Evolutionary conservation across 2,888 invertebrate species (phyloP), one percentile per base, ranked within the genome.

Genomic region (Agrotis puta): DNA sequence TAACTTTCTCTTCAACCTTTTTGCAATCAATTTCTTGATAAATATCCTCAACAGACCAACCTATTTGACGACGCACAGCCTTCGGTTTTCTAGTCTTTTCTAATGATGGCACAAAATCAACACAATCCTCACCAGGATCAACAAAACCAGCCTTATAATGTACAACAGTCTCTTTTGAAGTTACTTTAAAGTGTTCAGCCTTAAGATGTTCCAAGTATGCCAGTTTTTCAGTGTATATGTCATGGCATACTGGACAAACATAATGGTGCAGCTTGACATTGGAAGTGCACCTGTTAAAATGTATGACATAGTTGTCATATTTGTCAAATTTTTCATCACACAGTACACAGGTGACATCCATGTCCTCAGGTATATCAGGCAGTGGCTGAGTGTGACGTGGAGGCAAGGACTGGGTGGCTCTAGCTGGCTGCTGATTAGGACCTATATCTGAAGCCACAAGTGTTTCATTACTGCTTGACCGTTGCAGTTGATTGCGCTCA

Each of bases 1-100:
- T 93, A 77, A 90, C 89, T 83, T 94, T 93, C 18, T 92, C 92
- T 81, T 95, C 94, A 81, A 92, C 85, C 80, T 90, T 93, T 88
- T 92, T 94, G 87, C 94, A 95, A 77, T 95, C 95, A 88, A 96
- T 95, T 86, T 96, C 95, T 88, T 96, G 95, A 84, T 96, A 96
- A 82, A 96, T 96, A 85, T 96, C 95, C 85, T 95, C 95, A 87
- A 94, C 88, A 73, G 95, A 96, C 95, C 95, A 96, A 91, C 95
- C 95, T 87, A 96, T 96, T 88, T 95, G 95, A 45, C 95, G 90
- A 33, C 95, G 89, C 13, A 95, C 95, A 43, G 92, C 83, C 85
- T 93, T 95, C 1, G 94, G 93, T 83, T 90, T 92, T 62, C 93
- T 92, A 3, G 91, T 92, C 87, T 95, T 95, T 75, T 93, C 92